Evolutionary conservation across 2,113 vertebrate genomes (phyloP), one percentile per base, ranked within the genome.

Genomic region (Danionella cerebrum): DNA sequence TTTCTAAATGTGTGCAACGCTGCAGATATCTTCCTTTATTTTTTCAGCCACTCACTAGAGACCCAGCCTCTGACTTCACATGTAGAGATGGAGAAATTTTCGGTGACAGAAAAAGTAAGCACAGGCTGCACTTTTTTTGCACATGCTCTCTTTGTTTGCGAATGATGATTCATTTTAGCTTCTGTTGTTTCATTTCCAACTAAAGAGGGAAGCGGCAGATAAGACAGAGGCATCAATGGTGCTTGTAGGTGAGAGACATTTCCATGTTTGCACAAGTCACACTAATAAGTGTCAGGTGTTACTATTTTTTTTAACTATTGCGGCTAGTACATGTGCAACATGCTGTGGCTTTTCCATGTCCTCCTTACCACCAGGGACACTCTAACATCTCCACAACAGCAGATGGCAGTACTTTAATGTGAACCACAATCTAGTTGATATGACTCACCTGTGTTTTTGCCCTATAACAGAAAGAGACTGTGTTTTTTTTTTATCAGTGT

Each of bases 201-300:
- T 47, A 51, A 64, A 76, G 89, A 87, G 39, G 69, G 84, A 86
- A 38, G 80, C 88, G 22, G 82, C 86, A 3, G 83, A 87, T 21
- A 77, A 69, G 1, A 71, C 90, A 0, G 94, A 97, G 80, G 91
- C 91, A 18, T 90, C 90, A 0, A 76, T 96, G 84, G 89, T 95
- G 39, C 81, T 95, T 1, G 91, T 93, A 62, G 94, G 95, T 97
- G 77, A 88, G 93, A 48, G 64, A 16, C 2, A 51, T 6, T 33
- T 57, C 1, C 2, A 14, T 25, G 35, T 14, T n/a, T 50, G 45
- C n/a, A n/a, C n/a, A n/a, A n/a, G n/a, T n/a, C n/a, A n/a, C n/a
- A n/a, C n/a, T n/a, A n/a, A n/a, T n/a, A n/a, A n/a, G n/a, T n/a
- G n/a, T n/a, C n/a, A n/a, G n/a, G n/a, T n/a, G n/a, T n/a, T n/a